Evolutionary conservation across 2,797 vertebrate genomes (phyloP).

Genomic region (Hypotaenidia philippensis): DNA sequence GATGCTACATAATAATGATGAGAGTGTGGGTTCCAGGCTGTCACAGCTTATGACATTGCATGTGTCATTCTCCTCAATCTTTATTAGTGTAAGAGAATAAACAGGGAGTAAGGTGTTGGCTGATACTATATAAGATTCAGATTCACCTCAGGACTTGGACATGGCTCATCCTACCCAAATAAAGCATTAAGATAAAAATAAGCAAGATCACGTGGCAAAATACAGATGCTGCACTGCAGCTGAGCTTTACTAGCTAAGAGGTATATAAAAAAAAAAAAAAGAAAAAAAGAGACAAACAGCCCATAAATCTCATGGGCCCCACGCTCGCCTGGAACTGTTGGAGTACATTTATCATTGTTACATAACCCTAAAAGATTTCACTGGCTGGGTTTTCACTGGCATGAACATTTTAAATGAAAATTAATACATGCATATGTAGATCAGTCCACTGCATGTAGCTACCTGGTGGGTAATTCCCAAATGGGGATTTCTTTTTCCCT

Average conservation of each 20-base stretch:
- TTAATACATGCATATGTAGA: neutral
- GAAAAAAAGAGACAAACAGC: neutral
- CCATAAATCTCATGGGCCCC: constrained; percentile 7
- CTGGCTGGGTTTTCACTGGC: neutral
- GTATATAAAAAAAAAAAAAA: no score
- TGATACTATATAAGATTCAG: neutral
- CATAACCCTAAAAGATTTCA: neutral
- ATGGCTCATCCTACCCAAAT: neutral
- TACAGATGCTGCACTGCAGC: neutral
- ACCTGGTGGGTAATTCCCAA: constrained; percentile 24
- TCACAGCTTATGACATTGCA: neutral
- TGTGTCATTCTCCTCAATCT: neutral
- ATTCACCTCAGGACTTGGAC: neutral
- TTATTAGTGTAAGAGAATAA: neutral
- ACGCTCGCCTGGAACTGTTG: neutral
- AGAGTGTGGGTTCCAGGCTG: neutral
- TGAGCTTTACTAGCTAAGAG: neutral
- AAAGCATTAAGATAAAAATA: neutral
- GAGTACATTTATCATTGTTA: constrained; percentile 55
- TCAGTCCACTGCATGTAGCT: neutral
- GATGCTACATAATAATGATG: neutral
- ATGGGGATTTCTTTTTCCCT: constrained; percentile 13
- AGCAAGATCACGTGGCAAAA: neutral
- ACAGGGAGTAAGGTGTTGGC: neutral
- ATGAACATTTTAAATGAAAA: neutral